Percentiles rank a stretch among this genome's conserved stretches.
Conservation (phyloP, 2,797 vertebrate genomes). For the Neosalanx taihuensis region DNA sequence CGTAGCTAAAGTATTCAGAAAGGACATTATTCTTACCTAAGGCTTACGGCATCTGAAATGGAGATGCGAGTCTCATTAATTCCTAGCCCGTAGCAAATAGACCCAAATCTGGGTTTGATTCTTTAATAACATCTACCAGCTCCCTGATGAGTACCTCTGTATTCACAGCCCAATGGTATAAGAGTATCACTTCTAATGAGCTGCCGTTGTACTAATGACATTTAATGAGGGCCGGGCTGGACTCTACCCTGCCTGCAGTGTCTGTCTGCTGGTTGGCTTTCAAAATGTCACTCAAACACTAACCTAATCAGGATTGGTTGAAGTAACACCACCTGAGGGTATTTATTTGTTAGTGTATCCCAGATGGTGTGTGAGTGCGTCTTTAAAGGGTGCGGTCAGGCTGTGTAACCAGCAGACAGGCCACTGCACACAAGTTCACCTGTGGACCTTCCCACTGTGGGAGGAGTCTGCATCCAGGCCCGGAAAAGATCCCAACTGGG, state of each 20-base stretch:
- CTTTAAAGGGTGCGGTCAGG: neutral
- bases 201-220: conserved; percentile 52
- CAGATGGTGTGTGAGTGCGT: neutral
- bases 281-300: neutral
- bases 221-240: conserved; percentile 56
- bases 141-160: conserved; percentile 36
- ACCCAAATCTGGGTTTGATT: conserved; percentile 15
- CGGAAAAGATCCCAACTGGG: conserved; percentile 39
- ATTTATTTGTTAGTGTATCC: neutral
- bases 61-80: conserved; percentile 19
- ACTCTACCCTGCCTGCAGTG: conserved; percentile 68
- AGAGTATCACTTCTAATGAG: conserved; percentile 50
- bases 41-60: conserved; percentile 1
- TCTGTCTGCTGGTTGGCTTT: conserved; percentile 40
- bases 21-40: neutral
- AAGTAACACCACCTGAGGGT: neutral
- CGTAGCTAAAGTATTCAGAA: neutral
- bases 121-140: conserved; percentile 7
- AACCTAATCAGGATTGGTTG: neutral
- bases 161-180: conserved; percentile 77
- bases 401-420: conserved; percentile 33
- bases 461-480: conserved; percentile 64
- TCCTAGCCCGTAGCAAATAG: conserved; percentile 30
- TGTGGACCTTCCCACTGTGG: conserved; percentile 19
- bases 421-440: conserved; percentile 65